Conservation (phyloP, 2,113 vertebrate genomes). For the Cnemophilus loriae region DNA sequence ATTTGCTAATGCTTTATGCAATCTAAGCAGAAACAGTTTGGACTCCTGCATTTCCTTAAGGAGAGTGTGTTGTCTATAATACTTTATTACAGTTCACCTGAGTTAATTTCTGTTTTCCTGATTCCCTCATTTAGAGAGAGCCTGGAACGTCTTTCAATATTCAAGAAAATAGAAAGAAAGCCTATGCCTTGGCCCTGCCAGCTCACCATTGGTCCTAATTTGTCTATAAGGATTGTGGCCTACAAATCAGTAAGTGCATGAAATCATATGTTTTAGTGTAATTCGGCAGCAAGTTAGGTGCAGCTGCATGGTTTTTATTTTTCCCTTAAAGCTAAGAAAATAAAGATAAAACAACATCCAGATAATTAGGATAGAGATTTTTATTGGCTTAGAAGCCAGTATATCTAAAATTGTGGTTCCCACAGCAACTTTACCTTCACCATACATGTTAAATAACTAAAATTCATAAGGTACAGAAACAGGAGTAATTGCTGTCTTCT, state of each 20-base stretch:
- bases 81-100: background rate
- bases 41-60: background rate
- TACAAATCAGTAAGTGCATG: conserved; percentile 88
- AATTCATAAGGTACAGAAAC: background rate
- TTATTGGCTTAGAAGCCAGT: background rate
- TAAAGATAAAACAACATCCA: background rate
- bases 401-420: background rate
- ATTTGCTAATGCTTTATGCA: background rate
- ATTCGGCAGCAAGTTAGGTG: background rate
- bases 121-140: conserved; percentile 77
- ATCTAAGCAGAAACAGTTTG: background rate
- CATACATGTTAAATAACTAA: background rate
- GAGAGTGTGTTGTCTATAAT: background rate
- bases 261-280: background rate
- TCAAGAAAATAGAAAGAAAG: conserved; percentile 82
- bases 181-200: conserved; percentile 85
- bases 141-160: conserved; percentile 83
- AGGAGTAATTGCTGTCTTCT: background rate
- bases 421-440: background rate
- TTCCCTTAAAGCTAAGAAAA: background rate
- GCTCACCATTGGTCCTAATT: conserved; percentile 87
- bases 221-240: conserved; percentile 88
- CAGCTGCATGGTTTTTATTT: background rate
- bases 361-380: background rate
- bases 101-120: background rate